Conservation (phyloP, 2,113 vertebrate species). For the Falco punctatus region DNA sequence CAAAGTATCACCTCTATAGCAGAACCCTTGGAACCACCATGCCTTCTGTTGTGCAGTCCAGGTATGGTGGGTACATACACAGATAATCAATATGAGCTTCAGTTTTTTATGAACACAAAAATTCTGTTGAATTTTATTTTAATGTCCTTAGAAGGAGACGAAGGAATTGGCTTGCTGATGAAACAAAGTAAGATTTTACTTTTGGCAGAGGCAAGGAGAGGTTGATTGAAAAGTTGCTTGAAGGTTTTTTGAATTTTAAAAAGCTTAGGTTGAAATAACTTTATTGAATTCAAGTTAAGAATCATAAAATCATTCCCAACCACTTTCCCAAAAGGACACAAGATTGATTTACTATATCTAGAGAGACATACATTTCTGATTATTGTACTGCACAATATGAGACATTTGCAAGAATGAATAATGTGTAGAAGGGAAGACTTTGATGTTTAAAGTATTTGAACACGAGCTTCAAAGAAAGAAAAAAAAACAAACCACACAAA, state of each 20-base stretch:
- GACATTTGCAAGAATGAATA: conserved; percentile 30
- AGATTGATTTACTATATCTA: conserved; percentile 35
- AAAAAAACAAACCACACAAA: not conserved
- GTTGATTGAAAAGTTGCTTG: not conserved
- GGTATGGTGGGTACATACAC: not conserved
- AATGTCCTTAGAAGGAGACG: not conserved
- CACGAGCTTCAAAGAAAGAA: not conserved
- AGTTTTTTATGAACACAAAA: not conserved
- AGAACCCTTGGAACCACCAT: not conserved
- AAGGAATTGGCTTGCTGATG: not conserved
- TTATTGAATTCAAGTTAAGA: not conserved
- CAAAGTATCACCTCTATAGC: not conserved
- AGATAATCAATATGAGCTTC: not conserved
- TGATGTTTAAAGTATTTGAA: conserved; percentile 44
- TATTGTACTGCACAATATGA: not conserved
- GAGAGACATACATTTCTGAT: conserved; percentile 43
- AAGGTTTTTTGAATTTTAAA: not conserved
- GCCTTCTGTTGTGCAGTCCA: not conserved
- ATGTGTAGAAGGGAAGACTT: conserved; percentile 23
- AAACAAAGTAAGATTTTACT: not conserved
- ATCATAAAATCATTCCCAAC: conserved; percentile 8
- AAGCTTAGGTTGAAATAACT: not conserved
- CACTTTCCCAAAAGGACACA: not conserved
- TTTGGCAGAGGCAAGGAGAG: not conserved
- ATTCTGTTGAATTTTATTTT: not conserved